Conservation (phyloP, 2,113 vertebrate species). For the Cyprinodon variegatus region DNA sequence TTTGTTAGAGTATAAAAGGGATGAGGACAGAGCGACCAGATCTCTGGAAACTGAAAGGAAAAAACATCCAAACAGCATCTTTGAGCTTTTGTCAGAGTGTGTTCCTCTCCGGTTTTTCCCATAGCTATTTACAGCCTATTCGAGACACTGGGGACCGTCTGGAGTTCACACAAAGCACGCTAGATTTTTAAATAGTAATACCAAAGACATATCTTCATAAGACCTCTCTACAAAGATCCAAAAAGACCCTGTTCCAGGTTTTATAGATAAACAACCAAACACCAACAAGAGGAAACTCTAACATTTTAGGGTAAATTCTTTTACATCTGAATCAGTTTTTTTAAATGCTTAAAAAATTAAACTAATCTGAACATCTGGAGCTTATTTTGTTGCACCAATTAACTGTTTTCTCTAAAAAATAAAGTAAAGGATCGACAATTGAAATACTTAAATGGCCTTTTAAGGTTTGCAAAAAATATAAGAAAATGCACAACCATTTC, state of each 20-base stretch:
- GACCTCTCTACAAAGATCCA: slow-evolving; percentile 13
- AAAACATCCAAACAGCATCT: slow-evolving; percentile 31
- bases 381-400: neutral
- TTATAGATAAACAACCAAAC: neutral
- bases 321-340: neutral
- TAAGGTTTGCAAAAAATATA: no score
- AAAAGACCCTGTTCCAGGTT: neutral
- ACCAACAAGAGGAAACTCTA: neutral
- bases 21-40: slow-evolving; percentile 30
- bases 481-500: neutral
- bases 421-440: no score
- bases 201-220: slow-evolving; percentile 14
- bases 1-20: slow-evolving; percentile 25
- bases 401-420: neutral
- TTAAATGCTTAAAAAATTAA: neutral
- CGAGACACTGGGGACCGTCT: slow-evolving; percentile 50
- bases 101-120: slow-evolving; percentile 44
- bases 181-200: slow-evolving; percentile 3
- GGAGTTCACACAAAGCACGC: slow-evolving; percentile 36
- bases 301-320: neutral
- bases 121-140: slow-evolving; percentile 57
- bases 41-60: slow-evolving; percentile 37
- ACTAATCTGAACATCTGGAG: neutral
- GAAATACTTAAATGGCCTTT: no score
- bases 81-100: slow-evolving; percentile 17